Evolutionary conservation across 30 jellyfish, hydroid and myxozoan species (phyloP), one percentile per base, ranked within the genome.

Genomic region (Turritopsis dohrnii): DNA sequence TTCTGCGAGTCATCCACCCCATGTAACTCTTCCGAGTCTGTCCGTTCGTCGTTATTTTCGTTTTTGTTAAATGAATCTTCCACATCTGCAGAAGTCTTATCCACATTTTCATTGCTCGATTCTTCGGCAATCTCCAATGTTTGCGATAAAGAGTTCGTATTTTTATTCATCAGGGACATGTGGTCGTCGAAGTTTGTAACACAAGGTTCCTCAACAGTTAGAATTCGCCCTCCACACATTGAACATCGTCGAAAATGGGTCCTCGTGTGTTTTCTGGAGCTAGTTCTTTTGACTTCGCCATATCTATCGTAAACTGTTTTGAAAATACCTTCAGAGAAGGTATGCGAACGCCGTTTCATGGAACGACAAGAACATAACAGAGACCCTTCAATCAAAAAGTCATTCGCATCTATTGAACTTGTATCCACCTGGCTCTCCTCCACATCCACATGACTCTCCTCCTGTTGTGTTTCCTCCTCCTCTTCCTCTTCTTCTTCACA

Each of bases 171-270:
- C 18, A 1, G 24, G 0, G 31, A 21, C 18, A 20, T 22, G 13
- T 52, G 18, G 16, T 29, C 27, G 24, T 54, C 41, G 13, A 41
- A 41, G 29, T 22, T 52, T 18, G 80, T 23, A 13, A 20, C 79
- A 79, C 24, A 22, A 54, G 76, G 23, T 22, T 79, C 86, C 16
- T 26, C 27, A 52, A 26, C 8, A 9, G 88, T 8, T 20, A 83
- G 22, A n/a, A 82, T 79, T 54, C 97, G 81, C 8, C 97, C 97
- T 16, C 96, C 97, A 74, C 97, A 90, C 16, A 54, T 53, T 22
- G 81, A 72, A 66, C 97, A 90, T 54, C 97, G 66, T 9, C 53
- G 81, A 65, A 86, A 76, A 60, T 65, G 86, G 71, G 79, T 79
- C 23, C 94, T 72, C 21, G 83, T 75, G 13, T 82, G 69, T 71